A percentile compares a stretch with the other conserved stretches of the same genome.
Evolutionary conservation across 2,113 vertebrate species (phyloP).

Genomic region (Myanophis thanlyinensis): DNA sequence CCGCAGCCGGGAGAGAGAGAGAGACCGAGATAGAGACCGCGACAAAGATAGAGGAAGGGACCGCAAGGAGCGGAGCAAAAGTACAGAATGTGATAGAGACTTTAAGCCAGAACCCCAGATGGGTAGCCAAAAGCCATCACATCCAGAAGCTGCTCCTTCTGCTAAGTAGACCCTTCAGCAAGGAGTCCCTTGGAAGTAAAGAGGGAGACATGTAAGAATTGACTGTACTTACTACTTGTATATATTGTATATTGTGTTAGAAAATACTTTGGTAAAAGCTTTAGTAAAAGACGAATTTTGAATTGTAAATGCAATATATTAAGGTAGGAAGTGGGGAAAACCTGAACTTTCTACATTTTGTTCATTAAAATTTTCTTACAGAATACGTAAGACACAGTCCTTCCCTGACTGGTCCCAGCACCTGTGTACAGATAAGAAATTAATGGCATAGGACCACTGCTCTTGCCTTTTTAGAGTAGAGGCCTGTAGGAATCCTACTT

Average conservation of each 20-base stretch:
- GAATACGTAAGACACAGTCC: slow-evolving; percentile 37
- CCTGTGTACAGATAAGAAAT: background rate
- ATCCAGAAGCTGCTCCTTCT: slow-evolving; percentile 55
- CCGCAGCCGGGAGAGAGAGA: slow-evolving; percentile 69
- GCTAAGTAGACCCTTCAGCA: slow-evolving; percentile 5
- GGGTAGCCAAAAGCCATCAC: slow-evolving; percentile 71
- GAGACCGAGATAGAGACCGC: slow-evolving; percentile 68
- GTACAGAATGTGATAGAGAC: slow-evolving; percentile 76
- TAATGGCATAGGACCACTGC: background rate
- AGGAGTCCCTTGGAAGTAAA: background rate
- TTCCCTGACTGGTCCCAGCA: background rate
- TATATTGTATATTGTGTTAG: slow-evolving; percentile 55
- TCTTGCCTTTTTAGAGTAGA: background rate
- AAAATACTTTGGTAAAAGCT: slow-evolving; percentile 45
- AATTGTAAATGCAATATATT: slow-evolving; percentile 59
- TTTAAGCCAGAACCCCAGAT: slow-evolving; percentile 73
- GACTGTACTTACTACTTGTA: slow-evolving; percentile 35
- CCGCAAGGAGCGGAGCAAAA: slow-evolving; percentile 78
- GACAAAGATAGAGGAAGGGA: slow-evolving; percentile 73
- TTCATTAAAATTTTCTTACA: slow-evolving; percentile 73
- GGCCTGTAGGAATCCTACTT: background rate
- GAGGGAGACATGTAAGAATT: slow-evolving; percentile 28
- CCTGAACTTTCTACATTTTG: slow-evolving; percentile 69
- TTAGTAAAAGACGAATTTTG: slow-evolving; percentile 52
- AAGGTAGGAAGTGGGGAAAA: slow-evolving; percentile 37